A percentile compares a stretch with the other conserved stretches of the same genome.
Evolutionary conservation across 2,888 invertebrate species (phyloP).

Genomic region (Zonitis immaculata): DNA sequence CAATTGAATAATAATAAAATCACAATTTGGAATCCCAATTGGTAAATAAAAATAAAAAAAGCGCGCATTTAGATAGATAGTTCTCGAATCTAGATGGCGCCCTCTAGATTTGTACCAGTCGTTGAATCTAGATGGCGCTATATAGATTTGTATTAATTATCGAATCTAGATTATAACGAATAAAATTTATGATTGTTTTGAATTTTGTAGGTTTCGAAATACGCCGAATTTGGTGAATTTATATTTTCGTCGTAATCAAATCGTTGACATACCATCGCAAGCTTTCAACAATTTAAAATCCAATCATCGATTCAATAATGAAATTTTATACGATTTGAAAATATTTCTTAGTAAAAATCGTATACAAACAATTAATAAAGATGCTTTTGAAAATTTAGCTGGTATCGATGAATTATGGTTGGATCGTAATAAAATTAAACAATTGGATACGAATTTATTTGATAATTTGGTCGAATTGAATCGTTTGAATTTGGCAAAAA

Average conservation of each 20-base stretch:
- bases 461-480: slow-evolving; percentile 9
- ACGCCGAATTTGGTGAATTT: slow-evolving; percentile 35
- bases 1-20: slow-evolving; percentile 39
- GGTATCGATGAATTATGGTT: slow-evolving; percentile 31
- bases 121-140: too few species aligned
- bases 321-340: slow-evolving; percentile 16
- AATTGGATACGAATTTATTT: slow-evolving; percentile 22
- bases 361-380: slow-evolving; percentile 24
- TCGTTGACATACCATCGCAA: slow-evolving; percentile 31
- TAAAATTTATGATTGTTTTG: too few species aligned
- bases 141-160: too few species aligned
- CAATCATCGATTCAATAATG: slow-evolving; percentile 22
- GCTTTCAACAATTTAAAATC: slow-evolving; percentile 39
- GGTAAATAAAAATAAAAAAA: too few species aligned
- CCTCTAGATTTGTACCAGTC: too few species aligned
- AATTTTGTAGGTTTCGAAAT: slow-evolving; percentile 27
- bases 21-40: slow-evolving; percentile 34
- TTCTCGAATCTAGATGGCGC: too few species aligned
- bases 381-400: slow-evolving; percentile 25
- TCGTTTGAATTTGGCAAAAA: slow-evolving; percentile 3
- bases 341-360: slow-evolving; percentile 29
- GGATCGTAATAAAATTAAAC: slow-evolving; percentile 28
- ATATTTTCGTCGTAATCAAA: slow-evolving; percentile 36
- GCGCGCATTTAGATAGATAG: too few species aligned
- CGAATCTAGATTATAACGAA: too few species aligned